phyloP scores from a whole-genome alignment of 2,113 vertebrate genomes.

The Syrmaticus mikado region DNA sequence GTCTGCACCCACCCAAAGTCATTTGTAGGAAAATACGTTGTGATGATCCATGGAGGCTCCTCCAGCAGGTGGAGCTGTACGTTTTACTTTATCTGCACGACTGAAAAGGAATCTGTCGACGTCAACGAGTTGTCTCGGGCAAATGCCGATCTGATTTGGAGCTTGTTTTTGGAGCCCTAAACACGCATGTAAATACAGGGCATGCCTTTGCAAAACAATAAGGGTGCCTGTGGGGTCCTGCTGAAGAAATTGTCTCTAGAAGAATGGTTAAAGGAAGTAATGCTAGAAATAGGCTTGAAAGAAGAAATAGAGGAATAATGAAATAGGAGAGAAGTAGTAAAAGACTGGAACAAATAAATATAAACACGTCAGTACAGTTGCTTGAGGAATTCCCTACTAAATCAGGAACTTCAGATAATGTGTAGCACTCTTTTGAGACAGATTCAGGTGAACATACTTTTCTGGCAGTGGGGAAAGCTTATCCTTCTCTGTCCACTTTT shows the following conservation, averaged over 20 bases:
- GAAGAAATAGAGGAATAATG: neutral
- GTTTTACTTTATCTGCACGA: rapidly evolving
- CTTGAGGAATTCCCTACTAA: neutral
- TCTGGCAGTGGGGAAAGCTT: neutral
- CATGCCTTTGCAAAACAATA: neutral
- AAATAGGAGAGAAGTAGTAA: neutral
- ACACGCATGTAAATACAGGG: neutral
- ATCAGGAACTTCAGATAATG: neutral
- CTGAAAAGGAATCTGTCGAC: rapidly evolving
- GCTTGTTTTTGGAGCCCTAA: neutral
- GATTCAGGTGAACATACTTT: neutral
- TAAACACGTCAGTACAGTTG: neutral
- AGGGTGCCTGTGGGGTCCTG: neutral
- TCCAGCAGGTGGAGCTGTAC: constrained; percentile 29
- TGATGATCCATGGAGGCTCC: neutral
- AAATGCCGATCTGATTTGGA: neutral
- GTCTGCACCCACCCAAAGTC: neutral
- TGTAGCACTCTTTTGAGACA: rapidly evolving
- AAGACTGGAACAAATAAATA: neutral
- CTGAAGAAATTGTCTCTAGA: neutral
- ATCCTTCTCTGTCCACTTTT: neutral
- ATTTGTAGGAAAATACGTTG: neutral
- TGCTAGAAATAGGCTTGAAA: neutral
- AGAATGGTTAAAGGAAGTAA: neutral
- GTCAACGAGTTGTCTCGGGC: neutral